A percentile compares a stretch with the other conserved stretches of the same genome.
Conservation (phyloP, 2,888 invertebrate species). For the Didymodactylos carnosus region DNA sequence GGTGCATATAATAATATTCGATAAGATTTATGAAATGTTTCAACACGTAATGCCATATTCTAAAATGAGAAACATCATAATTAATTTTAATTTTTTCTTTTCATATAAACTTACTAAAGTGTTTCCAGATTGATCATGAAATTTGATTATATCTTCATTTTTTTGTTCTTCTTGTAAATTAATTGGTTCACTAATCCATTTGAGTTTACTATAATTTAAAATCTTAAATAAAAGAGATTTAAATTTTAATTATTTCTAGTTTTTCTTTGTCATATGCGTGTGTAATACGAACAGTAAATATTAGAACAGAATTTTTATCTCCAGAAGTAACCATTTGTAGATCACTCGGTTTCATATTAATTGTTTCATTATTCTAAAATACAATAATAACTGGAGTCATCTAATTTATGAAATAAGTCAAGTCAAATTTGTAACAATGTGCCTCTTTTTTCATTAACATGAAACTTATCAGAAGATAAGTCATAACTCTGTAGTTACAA, state of each 20-base stretch:
- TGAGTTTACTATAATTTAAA: neutral
- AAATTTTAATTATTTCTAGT: neutral
- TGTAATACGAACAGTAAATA: neutral
- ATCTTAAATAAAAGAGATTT: neutral
- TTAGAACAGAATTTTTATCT: neutral
- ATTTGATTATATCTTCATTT: neutral
- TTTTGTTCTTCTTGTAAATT: neutral
- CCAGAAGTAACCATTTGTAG: neutral
- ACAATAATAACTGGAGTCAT: neutral
- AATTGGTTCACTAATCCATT: neutral
- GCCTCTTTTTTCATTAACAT: neutral
- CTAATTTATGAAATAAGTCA: too few species aligned
- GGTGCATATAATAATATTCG: conserved; percentile 4
- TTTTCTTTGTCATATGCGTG: too few species aligned
- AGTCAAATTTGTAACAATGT: too few species aligned
- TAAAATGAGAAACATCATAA: neutral
- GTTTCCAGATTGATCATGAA: neutral
- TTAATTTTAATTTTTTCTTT: neutral
- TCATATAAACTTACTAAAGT: neutral
- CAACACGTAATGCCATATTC: neutral
- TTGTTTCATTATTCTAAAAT: neutral
- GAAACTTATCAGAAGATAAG: neutral
- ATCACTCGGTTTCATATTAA: neutral
- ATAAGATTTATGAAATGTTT: neutral
- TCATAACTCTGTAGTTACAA: neutral